phyloP scores from a whole-genome alignment of 1,140 invertebrate species.

The Temnothorax curvispinosus region DNA sequence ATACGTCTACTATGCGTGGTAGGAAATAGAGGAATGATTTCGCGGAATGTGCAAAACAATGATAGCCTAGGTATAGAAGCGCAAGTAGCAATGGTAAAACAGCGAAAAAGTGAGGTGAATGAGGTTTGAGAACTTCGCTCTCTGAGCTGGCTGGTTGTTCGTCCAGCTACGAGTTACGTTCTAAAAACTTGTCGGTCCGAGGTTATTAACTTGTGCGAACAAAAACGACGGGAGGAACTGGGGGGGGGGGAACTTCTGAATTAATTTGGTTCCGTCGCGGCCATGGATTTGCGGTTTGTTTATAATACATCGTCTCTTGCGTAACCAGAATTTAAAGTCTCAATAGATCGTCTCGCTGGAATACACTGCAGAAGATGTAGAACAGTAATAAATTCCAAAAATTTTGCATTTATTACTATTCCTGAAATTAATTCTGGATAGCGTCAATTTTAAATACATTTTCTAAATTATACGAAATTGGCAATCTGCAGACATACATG shows the following conservation, averaged over 20 bases:
- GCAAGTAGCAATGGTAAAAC: background rate
- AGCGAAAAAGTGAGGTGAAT: conserved; percentile 7
- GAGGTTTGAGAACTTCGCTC: background rate
- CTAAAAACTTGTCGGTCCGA: conserved; percentile 27
- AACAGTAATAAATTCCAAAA: background rate
- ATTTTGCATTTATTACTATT: background rate
- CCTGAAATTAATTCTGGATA: background rate
- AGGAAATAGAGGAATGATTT: conserved; percentile 13
- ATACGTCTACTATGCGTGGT: background rate
- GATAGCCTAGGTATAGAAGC: background rate
- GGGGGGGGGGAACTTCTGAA: background rate
- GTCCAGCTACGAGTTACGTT: background rate
- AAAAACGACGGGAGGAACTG: background rate
- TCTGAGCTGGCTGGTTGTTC: background rate
- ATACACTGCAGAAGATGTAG: background rate
- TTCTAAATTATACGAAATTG: background rate
- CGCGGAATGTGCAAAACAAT: conserved; percentile 15
- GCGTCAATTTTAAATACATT: background rate
- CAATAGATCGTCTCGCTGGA: background rate
- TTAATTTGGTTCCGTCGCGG: conserved; percentile 24
- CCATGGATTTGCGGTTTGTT: conserved; percentile 8
- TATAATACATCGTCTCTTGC: conserved; percentile 16
- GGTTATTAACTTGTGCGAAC: conserved; percentile 29
- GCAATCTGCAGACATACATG: background rate
- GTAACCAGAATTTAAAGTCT: conserved; percentile 36